Percentiles rank a stretch among this genome's conserved stretches.
These are phyloP conservation scores for Fulica atra DNA, from an alignment of 2,113 vertebrate genomes.

Conservation along the genomic window DNA sequence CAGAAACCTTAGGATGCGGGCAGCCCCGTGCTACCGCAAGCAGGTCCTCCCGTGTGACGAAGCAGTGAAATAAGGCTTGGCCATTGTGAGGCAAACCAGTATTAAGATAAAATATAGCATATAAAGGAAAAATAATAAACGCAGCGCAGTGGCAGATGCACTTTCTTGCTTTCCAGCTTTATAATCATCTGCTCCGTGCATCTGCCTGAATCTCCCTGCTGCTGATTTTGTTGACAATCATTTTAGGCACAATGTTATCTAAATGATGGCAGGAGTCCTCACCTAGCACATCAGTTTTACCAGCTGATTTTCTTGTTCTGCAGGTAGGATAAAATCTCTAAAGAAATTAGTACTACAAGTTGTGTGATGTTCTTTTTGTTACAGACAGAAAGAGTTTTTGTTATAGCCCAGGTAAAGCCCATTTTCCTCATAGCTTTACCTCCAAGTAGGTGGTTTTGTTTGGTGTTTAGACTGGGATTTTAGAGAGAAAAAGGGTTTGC, in stretches of 20 bases:
- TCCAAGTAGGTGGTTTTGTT: neutral
- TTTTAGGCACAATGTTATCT: neutral
- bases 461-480: neutral
- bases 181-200: neutral
- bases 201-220: neutral
- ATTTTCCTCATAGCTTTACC: neutral
- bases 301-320: neutral
- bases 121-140: neutral
- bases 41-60: fast-evolving
- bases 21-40: neutral
- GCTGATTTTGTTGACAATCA: neutral
- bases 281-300: neutral
- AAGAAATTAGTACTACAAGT: neutral
- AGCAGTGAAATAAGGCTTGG: neutral
- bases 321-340: neutral
- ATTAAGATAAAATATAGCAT: neutral
- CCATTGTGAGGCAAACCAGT: neutral
- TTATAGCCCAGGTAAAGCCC: neutral
- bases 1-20: neutral
- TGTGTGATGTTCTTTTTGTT: neutral
- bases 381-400: neutral
- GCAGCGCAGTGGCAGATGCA: neutral
- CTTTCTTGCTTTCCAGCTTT: neutral
- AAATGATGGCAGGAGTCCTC: neutral
- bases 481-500: neutral